A percentile compares a stretch with the other conserved stretches of the same genome.
Evolutionary conservation across 1,140 invertebrate genomes (phyloP).

Genomic region (Drosophila bocqueti): DNA sequence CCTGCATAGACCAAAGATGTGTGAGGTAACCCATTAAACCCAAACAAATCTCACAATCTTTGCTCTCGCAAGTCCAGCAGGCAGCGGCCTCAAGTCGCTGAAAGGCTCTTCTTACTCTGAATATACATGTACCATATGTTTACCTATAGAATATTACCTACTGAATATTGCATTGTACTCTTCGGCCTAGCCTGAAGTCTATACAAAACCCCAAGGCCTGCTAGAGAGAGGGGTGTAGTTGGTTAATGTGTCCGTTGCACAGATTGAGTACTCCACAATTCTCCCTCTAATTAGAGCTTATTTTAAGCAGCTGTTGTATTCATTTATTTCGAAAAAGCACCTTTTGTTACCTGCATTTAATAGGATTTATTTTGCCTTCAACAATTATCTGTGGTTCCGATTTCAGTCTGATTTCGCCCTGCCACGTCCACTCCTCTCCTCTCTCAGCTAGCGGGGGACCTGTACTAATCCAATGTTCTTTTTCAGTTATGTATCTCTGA

Average conservation of each 20-base stretch:
- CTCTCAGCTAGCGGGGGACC: conserved; percentile 14
- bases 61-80: conserved; percentile 20
- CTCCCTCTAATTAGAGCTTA: neutral
- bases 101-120: conserved; percentile 18
- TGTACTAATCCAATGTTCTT: conserved; percentile 36
- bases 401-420: neutral
- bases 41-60: conserved; percentile 6
- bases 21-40: neutral
- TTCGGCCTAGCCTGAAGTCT: conserved; percentile 64
- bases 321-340: neutral
- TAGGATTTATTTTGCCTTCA: neutral
- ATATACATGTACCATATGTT: conserved; percentile 27
- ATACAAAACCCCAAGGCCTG: neutral
- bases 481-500: conserved; percentile 52
- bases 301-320: too few relatives aligned
- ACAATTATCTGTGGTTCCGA: conserved; percentile 9
- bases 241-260: conserved; percentile 3
- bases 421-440: conserved; percentile 16
- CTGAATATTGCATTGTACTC: conserved; percentile 41
- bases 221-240: conserved; percentile 14
- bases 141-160: conserved; percentile 27
- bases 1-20: conserved; percentile 45
- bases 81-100: conserved; percentile 29
- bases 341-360: neutral
- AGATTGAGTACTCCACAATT: neutral